Evolutionary conservation across 2,888 invertebrate species (phyloP), one percentile per base, ranked within the genome.

Genomic region (Platycnemis pennipes): DNA sequence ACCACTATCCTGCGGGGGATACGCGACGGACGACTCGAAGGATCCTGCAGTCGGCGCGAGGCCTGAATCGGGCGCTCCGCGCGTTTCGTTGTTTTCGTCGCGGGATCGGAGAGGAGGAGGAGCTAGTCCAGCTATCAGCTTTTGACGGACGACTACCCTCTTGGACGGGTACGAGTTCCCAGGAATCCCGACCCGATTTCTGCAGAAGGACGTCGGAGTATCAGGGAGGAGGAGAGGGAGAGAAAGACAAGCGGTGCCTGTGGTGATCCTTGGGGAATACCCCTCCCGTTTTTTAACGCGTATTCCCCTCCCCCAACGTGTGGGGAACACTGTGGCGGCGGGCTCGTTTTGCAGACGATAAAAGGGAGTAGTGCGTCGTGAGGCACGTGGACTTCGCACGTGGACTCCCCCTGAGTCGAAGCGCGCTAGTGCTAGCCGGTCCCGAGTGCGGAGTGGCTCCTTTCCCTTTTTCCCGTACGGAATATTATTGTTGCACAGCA

Each of bases 141-240:
- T 37, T n/a, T 77, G 77, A 77, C 77, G 77, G 77, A 77, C 77
- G 77, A 77, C 77, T 13, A 77, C 77, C 77, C 77, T 77, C 77
- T 63, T 0, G 19, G 19, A 19, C 0, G 5, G 19, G 63, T 8
- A 63, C 63, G 63, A 63, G 63, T 63, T 63, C n/a, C 63, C 26
- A 37, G 77, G 77, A 37, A 37, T 77, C 31, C 77, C 31, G 77
- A 77, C 77, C 77, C 77, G 77, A 77, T 77, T 77, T 11, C 37
- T 16, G 37, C 37, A 37, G 77, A 77, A 77, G 77, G 77, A 31
- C 63, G 19, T n/a, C 63, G n/a, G 77, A 26, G 77, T 63, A 53
- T 63, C 13, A 13, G 26, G 26, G 37, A 11, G 13, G 31, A 3
- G 11, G 37, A 77, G 2, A 31, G 77, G 4, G 77, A 77, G 77